Evolutionary conservation across 2,888 invertebrate species (phyloP), one percentile per base, ranked within the genome.

Genomic region (Acanthosoma haemorrhoidale): DNA sequence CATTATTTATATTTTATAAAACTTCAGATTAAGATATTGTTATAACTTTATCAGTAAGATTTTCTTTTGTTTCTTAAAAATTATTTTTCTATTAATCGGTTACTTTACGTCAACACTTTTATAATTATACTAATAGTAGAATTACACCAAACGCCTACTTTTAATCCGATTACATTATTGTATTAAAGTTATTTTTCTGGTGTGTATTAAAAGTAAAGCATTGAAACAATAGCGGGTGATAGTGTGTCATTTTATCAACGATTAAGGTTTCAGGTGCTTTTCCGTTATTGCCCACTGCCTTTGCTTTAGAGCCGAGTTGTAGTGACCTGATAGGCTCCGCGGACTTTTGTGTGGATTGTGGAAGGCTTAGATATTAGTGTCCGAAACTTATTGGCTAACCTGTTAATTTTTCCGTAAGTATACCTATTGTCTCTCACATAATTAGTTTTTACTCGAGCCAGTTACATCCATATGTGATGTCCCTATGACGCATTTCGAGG

Each of bases 401-500:
- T 68, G 72, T 74, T 72, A 51, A 51, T 25, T 25, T 59, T 68
- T 59, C 66, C 70, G 73, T 73, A 71, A 73, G 73, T 73, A 70
- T 51, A 32, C 6, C 8, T 43, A 21, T 11, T 64, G 18, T 57
- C 15, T 43, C 25, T 43, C 11, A 9, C 16, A 29, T 29, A 25
- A 29, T 2, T 41, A 41, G 43, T 41, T 57, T 13, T 67, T 15
- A 21, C 43, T 57, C 36, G 18, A 32, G 13, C 9, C 4, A 8
- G 3, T 29, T 70, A 34, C 11, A 2, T 34, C 29, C 31, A 57
- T 32, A n/a, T 36, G 34, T 63, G 57, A 5, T 51, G 11, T 13
- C 81, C 81, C 79, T 83, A 83, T 84, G 84, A 85, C 84, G 85
- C 84, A 84, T 84, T 77, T 32, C 82, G 82, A 83, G 84, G 84